These are phyloP conservation scores for Antechinus flavipes DNA, from an alignment of 2,113 vertebrate species.

Conservation along the genomic window DNA sequence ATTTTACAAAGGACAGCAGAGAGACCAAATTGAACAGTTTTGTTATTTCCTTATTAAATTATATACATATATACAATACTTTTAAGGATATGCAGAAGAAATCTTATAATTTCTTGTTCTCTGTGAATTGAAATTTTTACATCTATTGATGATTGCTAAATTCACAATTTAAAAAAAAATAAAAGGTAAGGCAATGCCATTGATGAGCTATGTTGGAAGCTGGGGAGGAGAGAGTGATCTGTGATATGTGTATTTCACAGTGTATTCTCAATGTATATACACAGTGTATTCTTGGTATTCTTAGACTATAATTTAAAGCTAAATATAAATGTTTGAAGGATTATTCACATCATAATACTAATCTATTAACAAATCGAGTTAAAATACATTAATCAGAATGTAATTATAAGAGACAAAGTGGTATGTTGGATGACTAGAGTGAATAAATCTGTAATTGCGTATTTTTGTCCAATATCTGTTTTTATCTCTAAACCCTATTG, in stretches of 20 bases:
- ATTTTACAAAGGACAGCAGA: background rate
- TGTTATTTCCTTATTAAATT: background rate
- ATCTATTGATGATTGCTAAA: background rate
- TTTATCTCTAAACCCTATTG: background rate
- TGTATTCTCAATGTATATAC: background rate
- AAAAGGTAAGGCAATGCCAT: background rate
- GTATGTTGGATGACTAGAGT: background rate
- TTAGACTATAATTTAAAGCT: background rate
- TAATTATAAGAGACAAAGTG: background rate
- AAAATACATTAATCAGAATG: background rate
- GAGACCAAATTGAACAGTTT: background rate
- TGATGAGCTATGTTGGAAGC: background rate
- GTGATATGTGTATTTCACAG: background rate
- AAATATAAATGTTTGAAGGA: background rate
- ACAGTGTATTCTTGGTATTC: background rate
- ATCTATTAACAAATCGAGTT: background rate
- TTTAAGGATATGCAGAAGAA: background rate
- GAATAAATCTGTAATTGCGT: slow-evolving; percentile 34
- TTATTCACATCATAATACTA: background rate
- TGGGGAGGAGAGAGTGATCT: background rate
- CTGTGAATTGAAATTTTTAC: background rate
- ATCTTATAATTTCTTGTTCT: background rate
- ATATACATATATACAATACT: background rate
- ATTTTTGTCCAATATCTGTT: slow-evolving; percentile 14
- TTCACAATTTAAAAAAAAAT: background rate